Evolutionary conservation across 2,113 vertebrate species (phyloP), one percentile per base, ranked within the genome.

Genomic region (Chelonoidis abingdonii): DNA sequence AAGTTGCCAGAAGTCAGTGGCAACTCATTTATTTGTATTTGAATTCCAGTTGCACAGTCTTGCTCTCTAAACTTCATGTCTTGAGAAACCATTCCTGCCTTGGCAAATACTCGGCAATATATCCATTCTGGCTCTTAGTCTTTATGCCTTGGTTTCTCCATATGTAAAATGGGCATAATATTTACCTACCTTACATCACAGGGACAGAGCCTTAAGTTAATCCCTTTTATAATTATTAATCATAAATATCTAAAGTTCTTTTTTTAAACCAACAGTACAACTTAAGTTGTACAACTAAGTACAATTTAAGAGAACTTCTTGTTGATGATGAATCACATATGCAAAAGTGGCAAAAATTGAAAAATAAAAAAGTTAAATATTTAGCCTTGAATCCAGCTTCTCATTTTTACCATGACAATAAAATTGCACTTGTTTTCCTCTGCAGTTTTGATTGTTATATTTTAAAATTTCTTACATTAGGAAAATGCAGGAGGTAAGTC

Each of bases 381-480:
- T 81, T 88, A 72, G 53, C 91, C 89, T 94, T 83, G 94, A 94
- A 96, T 94, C 52, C 90, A 95, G 92, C 76, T 95, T 93, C 93
- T 97, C 91, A 93, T 95, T 97, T 88, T 94, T 93, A 86, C 62
- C 86, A 6, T 13, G 38, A 75, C 87, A 94, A 93, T 93, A 93
- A 95, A 97, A 97, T 97, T 93, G 92, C 69, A 90, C 80, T 93
- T 72, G 80, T 95, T 95, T 93, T 96, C 82, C 87, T 95, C 95
- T 94, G 89, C 78, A 96, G 97, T 94, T 97, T 93, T 97, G 97
- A 98, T 97, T 97, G 96, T 96, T 96, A 91, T 96, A 91, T 88
- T 94, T 97, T 96, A 69, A 96, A 95, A 97, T 97, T 97, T 97
- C 95, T 95, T 95, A 95, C 94, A 95, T 96, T 97, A 97, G 95